These are phyloP conservation scores for Kryptolebias ocellatus DNA, from an alignment of 2,797 vertebrate genomes.

Conservation along the genomic window DNA sequence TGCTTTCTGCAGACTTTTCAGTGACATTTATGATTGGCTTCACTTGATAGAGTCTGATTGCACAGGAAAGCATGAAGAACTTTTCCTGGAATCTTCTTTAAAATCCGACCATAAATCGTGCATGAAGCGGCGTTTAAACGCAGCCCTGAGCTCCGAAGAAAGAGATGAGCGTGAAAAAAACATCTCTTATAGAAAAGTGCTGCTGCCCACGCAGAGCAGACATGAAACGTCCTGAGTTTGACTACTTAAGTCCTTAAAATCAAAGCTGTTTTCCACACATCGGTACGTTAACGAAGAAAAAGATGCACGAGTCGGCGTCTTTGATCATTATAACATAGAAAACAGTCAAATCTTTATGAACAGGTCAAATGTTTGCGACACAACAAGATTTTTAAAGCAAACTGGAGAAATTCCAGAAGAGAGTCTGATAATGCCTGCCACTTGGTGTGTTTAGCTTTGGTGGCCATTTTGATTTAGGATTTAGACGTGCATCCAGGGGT, in stretches of 20 bases:
- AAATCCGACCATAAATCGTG: slow-evolving; percentile 34
- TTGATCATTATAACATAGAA: too few species aligned
- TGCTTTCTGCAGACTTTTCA: slow-evolving; percentile 40
- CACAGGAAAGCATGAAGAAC: slow-evolving; percentile 22
- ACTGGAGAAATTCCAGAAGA: too few species aligned
- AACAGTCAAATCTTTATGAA: too few species aligned
- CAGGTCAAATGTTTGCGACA: too few species aligned
- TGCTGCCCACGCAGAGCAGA: slow-evolving; percentile 28
- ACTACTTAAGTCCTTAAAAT: too few species aligned
- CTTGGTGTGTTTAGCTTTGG: too few species aligned
- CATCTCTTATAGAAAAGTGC: not conserved
- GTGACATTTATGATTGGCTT: slow-evolving; percentile 45
- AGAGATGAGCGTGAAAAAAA: not conserved
- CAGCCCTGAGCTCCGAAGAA: slow-evolving; percentile 3
- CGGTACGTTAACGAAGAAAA: too few species aligned
- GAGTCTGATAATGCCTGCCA: too few species aligned
- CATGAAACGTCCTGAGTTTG: not conserved
- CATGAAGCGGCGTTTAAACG: slow-evolving; percentile 5
- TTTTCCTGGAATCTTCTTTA: slow-evolving; percentile 24
- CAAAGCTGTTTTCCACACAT: too few species aligned
- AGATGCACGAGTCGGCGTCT: not conserved
- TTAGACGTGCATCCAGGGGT: too few species aligned
- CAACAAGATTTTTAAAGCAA: too few species aligned
- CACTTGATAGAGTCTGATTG: not conserved
- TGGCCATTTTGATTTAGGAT: too few species aligned